Percentiles rank a stretch among this genome's conserved stretches.
Evolutionary conservation across 2,797 vertebrate genomes (phyloP).

Genomic region (Gymnocypris eckloni): DNA sequence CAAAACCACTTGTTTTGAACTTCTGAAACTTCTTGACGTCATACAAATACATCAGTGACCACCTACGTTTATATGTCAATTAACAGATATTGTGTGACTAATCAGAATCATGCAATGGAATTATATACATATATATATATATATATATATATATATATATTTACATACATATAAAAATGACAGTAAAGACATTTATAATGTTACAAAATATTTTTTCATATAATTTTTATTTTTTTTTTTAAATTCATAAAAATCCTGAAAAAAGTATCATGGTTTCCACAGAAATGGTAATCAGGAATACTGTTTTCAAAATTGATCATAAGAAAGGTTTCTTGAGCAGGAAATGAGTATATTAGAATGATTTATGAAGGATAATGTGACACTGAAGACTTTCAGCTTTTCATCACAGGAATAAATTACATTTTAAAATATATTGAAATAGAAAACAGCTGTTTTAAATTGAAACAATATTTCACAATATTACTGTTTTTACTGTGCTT

Average conservation of each 20-base stretch:
- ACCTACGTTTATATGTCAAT: not conserved
- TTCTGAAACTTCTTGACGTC: not conserved
- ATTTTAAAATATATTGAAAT: not conserved
- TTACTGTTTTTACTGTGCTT: not conserved
- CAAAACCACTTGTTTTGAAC: conserved; percentile 22
- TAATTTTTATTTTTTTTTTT: not conserved
- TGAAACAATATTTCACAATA: not conserved
- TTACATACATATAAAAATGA: not conserved
- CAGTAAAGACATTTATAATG: too few species aligned
- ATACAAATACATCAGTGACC: conserved; percentile 9
- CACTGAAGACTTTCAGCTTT: not conserved
- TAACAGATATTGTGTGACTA: not conserved
- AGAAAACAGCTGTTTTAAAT: not conserved
- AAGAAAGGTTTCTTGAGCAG: not conserved
- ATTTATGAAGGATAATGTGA: not conserved
- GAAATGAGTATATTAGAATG: not conserved
- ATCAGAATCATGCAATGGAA: not conserved
- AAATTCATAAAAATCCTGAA: not conserved
- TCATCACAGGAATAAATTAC: not conserved
- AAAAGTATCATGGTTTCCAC: not conserved
- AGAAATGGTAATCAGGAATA: too few species aligned
- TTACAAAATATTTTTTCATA: too few species aligned
- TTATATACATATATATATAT: not conserved
- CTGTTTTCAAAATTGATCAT: not conserved
- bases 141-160: not conserved